Evolutionary conservation across 2,797 vertebrate genomes (phyloP).

Genomic region (Argentina silus): DNA sequence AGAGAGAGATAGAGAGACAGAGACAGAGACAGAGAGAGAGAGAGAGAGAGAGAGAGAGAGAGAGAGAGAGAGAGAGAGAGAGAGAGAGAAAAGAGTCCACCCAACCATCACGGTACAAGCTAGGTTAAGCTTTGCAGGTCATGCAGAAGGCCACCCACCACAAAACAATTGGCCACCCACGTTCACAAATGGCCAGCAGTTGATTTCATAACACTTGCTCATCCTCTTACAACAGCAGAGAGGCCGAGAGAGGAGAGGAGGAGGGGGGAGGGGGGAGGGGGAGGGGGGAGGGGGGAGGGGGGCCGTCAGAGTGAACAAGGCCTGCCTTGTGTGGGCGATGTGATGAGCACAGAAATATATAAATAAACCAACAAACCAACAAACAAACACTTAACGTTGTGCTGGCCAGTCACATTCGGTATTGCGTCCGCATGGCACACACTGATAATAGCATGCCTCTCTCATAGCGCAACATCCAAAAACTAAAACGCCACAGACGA

Average conservation of each 20-base stretch:
- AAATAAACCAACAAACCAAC: conserved; percentile 11
- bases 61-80: background rate
- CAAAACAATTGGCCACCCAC: background rate
- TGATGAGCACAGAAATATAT: background rate
- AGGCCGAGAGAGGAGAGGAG: background rate
- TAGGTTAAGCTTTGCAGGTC: conserved; percentile 13
- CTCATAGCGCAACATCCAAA: background rate
- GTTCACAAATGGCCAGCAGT: conserved; percentile 3
- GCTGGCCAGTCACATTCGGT: background rate
- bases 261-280: background rate
- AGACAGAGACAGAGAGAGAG: conserved; percentile 17
- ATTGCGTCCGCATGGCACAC: too few species aligned
- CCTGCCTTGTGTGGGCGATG: background rate
- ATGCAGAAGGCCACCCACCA: conserved; percentile 1
- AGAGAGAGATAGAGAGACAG: background rate
- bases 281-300: background rate
- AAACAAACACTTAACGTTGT: background rate
- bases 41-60: background rate
- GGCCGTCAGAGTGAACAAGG: conserved; percentile 4
- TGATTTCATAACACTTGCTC: conserved; percentile 19
- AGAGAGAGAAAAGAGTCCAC: conserved; percentile 9
- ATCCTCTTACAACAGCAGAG: conserved; percentile 1
- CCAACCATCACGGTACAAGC: background rate
- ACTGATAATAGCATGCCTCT: background rate
- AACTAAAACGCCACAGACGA: background rate